These are phyloP conservation scores for Enteromius trimaculatus DNA, from an alignment of 2,797 vertebrate species.

Conservation along the genomic window DNA sequence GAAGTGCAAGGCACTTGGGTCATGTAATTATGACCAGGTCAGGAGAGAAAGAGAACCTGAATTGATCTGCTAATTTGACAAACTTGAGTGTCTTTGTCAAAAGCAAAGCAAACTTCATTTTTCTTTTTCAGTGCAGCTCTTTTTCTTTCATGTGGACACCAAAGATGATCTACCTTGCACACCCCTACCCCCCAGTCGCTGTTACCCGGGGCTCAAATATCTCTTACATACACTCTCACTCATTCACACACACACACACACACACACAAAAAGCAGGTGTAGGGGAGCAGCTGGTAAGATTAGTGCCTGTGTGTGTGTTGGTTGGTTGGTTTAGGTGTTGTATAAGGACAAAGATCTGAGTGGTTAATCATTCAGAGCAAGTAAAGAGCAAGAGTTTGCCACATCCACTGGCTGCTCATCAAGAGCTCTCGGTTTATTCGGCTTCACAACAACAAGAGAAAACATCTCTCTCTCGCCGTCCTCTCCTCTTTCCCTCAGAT, in stretches of 20 bases:
- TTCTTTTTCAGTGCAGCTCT: no score
- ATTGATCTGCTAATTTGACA: neutral
- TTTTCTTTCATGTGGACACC: slow-evolving; percentile 19
- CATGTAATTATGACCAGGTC: neutral
- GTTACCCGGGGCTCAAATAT: slow-evolving; percentile 42
- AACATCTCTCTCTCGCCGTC: neutral
- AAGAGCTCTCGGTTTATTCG: neutral
- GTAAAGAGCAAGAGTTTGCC: slow-evolving; percentile 23
- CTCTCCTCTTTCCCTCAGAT: slow-evolving; percentile 18
- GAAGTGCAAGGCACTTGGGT: neutral
- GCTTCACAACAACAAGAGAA: neutral
- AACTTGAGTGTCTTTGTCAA: neutral
- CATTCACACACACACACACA: neutral
- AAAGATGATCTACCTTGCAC: slow-evolving; percentile 31
- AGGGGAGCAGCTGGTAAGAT: slow-evolving; percentile 46
- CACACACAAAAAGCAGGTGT: slow-evolving; percentile 35
- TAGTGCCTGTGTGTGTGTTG: slow-evolving; percentile 22
- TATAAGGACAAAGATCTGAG: slow-evolving; percentile 10
- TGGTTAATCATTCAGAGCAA: slow-evolving; percentile 42
- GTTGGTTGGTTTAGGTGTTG: slow-evolving; percentile 21
- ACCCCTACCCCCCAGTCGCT: slow-evolving; percentile 20
- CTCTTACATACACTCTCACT: slow-evolving; percentile 33
- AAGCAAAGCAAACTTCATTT: neutral
- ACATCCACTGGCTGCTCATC: neutral
- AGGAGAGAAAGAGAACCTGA: neutral